A percentile compares a stretch with the other conserved stretches of the same genome.
Conservation (phyloP, 1,140 invertebrate genomes). For the Drosophila takahashii region DNA sequence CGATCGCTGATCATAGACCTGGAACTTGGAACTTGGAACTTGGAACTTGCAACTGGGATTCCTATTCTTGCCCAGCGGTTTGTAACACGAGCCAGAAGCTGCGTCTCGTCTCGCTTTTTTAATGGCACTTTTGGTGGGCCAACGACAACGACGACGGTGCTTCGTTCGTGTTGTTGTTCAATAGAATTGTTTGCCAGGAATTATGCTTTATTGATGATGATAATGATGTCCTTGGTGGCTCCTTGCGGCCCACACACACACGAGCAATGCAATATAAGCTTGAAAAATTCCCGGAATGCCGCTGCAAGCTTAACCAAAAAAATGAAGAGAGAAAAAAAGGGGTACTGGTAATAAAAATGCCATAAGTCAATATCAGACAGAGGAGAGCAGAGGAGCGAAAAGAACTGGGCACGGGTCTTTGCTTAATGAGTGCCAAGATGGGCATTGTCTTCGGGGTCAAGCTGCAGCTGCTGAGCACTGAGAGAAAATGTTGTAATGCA, state of each 20-base stretch:
- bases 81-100: constrained; percentile 74
- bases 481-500: constrained; percentile 1
- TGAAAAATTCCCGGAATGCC: constrained; percentile 79
- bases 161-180: constrained; percentile 69
- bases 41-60: not conserved
- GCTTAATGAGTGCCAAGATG: constrained; percentile 50
- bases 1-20: constrained; percentile 67
- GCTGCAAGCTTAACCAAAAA: constrained; percentile 4
- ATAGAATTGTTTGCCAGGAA: constrained; percentile 83
- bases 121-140: constrained; percentile 68
- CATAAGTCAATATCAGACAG: constrained; percentile 77
- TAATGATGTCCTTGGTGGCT: constrained; percentile 81
- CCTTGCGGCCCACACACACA: constrained; percentile 32
- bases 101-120: constrained; percentile 15
- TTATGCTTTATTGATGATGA: constrained; percentile 84
- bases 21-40: not conserved
- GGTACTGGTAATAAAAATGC: constrained; percentile 76
- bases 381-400: not conserved
- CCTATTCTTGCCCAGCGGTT: constrained; percentile 4
- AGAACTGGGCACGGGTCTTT: constrained; percentile 20
- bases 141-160: constrained; percentile 23
- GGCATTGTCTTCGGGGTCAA: constrained; percentile 59
- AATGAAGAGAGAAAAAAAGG: not conserved
- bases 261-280: constrained; percentile 46
- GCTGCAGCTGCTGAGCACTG: constrained; percentile 36